These are phyloP conservation scores for Clarias batrachus DNA, from an alignment of 2,113 vertebrate genomes.

Conservation along the genomic window DNA sequence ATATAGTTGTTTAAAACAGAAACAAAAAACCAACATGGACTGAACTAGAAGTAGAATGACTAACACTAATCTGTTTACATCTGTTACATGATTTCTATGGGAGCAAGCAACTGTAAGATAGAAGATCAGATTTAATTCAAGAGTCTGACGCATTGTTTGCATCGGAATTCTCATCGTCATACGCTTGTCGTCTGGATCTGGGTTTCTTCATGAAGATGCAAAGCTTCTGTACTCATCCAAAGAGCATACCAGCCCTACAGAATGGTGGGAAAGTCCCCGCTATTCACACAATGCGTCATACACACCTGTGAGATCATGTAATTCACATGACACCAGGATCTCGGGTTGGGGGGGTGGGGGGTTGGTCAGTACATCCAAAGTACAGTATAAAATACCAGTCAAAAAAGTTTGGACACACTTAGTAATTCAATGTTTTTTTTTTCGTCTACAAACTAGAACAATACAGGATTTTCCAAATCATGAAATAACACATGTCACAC, in stretches of 20 bases:
- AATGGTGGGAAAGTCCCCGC: constrained; percentile 1
- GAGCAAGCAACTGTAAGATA: background rate
- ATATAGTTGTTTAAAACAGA: background rate
- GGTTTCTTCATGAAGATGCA: background rate
- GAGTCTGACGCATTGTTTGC: background rate
- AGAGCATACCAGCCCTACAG: background rate
- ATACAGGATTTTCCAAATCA: too few relatives aligned
- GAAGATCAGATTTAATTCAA: background rate
- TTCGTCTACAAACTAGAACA: too few relatives aligned
- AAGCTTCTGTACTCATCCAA: background rate
- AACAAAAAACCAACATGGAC: background rate
- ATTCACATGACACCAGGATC: background rate
- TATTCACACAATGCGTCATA: background rate
- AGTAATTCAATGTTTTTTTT: too few relatives aligned
- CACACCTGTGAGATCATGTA: constrained; percentile 11
- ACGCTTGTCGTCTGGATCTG: background rate
- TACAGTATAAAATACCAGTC: too few relatives aligned
- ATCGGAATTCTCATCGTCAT: background rate
- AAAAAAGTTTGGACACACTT: too few relatives aligned
- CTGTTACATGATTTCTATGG: background rate
- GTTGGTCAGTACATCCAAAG: too few relatives aligned
- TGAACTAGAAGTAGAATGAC: background rate
- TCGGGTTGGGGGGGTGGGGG: too few relatives aligned
- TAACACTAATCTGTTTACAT: too few relatives aligned
- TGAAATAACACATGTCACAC: too few relatives aligned